Base-by-base conservation (phyloP, 2,888 invertebrate species). In the Ferrisia virgata region DNA sequence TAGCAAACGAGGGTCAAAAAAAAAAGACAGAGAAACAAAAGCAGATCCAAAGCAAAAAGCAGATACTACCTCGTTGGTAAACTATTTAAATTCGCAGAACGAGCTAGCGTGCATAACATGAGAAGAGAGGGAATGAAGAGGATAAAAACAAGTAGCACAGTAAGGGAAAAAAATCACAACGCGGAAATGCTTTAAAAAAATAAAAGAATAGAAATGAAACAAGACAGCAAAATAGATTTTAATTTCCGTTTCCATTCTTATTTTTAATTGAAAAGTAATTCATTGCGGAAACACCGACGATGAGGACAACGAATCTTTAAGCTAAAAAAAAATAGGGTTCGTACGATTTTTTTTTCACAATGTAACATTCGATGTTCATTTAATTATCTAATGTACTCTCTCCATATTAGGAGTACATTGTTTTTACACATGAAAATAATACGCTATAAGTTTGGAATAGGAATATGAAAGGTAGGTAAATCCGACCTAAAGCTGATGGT, bases 131-230 rank as follows among this genome's bases (percentile, higher is more conserved):
- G 40, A 4, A 53, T 8, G 18, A 53, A 0, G 22, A 25, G 25
- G 6, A 39, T 39, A 8, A 5, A 8, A 8, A 39, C 39, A 8
- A 39, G 39, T n/a, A 39, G 11, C 11, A 39, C 5, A 39, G 11
- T 11, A 39, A 11, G 11, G 1, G 9, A 58, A 58, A 58, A 58
- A 58, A 58, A 58, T 25, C 47, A 58, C 58, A 58, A 58, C 58
- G 25, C 25, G 58, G 58, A 58, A 58, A 58, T 58, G 25, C 25
- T n/a, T 58, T 22, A 9, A 58, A n/a, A n/a, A 58, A 58, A 58
- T 58, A 25, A 58, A 58, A 53, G 53, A 53, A 58, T 58, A 58
- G 58, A 58, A 58, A 58, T 58, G 58, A 58, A 58, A 58, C 58
- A 25, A 58, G 58, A 58, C 58, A 25, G 25, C 25, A 58, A 58